phyloP scores from a whole-genome alignment of 2,888 invertebrate genomes.

The Hecatera dysodea region DNA sequence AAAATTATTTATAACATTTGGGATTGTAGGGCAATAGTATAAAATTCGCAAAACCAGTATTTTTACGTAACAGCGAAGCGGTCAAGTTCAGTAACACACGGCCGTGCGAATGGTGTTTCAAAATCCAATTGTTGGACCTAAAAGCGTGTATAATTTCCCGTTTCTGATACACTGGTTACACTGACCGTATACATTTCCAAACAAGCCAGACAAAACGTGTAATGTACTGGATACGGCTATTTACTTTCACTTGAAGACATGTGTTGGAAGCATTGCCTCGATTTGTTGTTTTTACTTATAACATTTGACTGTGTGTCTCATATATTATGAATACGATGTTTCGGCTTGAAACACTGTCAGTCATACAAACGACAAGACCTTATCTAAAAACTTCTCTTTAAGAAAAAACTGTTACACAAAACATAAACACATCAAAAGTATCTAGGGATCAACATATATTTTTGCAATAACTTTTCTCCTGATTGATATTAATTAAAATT shows the following conservation, averaged over 20 bases:
- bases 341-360: no score
- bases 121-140: constrained; percentile 37
- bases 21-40: constrained; percentile 18
- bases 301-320: neutral
- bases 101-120: constrained; percentile 33
- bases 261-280: constrained; percentile 17
- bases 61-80: constrained; percentile 55
- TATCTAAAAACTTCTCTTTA: no score
- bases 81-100: constrained; percentile 67
- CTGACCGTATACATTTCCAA: constrained; percentile 3
- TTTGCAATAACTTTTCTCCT: no score
- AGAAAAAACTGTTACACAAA: no score
- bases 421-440: no score
- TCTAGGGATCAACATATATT: no score
- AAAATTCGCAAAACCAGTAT: constrained; percentile 58
- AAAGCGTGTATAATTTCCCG: constrained; percentile 38
- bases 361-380: no score
- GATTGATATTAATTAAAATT: no score
- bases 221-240: constrained; percentile 22
- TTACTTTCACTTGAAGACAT: constrained; percentile 30
- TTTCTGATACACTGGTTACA: constrained; percentile 24
- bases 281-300: constrained; percentile 13
- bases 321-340: neutral
- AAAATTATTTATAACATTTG: constrained; percentile 21
- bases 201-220: constrained; percentile 26